A percentile compares a stretch with the other conserved stretches of the same genome.
phyloP scores from a whole-genome alignment of 2,797 vertebrate species.

The Amphiprion clarkii region DNA sequence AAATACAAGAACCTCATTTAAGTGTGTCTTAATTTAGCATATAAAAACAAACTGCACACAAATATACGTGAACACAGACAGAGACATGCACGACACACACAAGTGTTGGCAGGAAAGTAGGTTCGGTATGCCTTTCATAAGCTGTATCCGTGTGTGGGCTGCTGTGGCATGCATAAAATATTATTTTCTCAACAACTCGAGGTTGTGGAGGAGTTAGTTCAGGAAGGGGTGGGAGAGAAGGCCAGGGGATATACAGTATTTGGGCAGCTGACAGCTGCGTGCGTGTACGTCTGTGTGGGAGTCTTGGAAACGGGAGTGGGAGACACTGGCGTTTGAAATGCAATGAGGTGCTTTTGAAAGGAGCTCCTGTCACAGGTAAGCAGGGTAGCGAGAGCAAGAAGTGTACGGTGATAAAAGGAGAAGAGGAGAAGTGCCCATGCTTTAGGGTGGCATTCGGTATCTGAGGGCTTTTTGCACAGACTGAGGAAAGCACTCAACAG shows the following conservation, averaged over 20 bases:
- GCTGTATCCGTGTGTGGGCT: slow-evolving; percentile 81
- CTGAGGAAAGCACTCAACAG: slow-evolving; percentile 80
- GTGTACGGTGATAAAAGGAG: slow-evolving; percentile 81
- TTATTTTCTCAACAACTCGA: slow-evolving; percentile 80
- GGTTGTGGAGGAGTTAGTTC: slow-evolving; percentile 80
- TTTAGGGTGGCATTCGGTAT: slow-evolving; percentile 78
- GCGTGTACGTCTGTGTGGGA: slow-evolving; percentile 77
- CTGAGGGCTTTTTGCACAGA: slow-evolving; percentile 83
- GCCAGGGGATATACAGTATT: slow-evolving; percentile 80
- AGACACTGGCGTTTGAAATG: slow-evolving; percentile 88
- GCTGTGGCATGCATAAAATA: slow-evolving; percentile 85
- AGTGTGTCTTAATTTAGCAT: slow-evolving; percentile 52
- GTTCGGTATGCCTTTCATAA: slow-evolving; percentile 75
- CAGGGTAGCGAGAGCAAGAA: slow-evolving; percentile 74
- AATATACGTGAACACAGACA: slow-evolving; percentile 42
- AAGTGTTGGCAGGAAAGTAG: slow-evolving; percentile 65
- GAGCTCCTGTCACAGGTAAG: slow-evolving; percentile 87
- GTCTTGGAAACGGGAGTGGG: slow-evolving; percentile 76
- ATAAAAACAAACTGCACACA: slow-evolving; percentile 45
- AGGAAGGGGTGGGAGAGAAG: slow-evolving; percentile 76
- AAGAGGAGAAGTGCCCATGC: slow-evolving; percentile 73
- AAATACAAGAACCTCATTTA: slow-evolving; percentile 48
- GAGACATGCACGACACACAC: slow-evolving; percentile 45
- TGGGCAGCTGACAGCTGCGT: slow-evolving; percentile 86
- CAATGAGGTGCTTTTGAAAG: slow-evolving; percentile 88